Conservation (phyloP, 2,888 invertebrate genomes). For the Balanococcus diminutus region DNA sequence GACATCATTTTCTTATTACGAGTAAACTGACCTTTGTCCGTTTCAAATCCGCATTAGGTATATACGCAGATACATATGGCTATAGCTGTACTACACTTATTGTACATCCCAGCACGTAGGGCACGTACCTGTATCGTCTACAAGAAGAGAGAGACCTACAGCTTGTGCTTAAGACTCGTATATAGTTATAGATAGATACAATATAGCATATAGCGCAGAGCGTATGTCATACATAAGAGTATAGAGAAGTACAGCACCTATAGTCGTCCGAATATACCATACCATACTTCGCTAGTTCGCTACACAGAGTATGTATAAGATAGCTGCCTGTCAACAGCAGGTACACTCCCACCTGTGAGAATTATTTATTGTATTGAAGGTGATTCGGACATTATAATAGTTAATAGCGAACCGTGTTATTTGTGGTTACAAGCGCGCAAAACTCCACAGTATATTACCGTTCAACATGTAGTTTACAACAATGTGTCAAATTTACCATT, state of each 20-base stretch:
- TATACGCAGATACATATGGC: too few relatives aligned
- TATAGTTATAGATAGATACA: background rate
- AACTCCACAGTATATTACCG: conserved; percentile 44
- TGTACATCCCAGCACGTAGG: background rate
- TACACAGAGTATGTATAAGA: background rate
- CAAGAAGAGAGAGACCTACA: too few relatives aligned
- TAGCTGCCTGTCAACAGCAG: conserved; percentile 31
- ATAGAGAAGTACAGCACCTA: background rate
- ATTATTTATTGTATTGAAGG: conserved; percentile 49
- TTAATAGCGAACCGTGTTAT: conserved; percentile 39
- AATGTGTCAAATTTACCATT: conserved; percentile 45
- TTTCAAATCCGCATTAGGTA: background rate
- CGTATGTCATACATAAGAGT: too few relatives aligned
- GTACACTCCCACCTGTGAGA: conserved; percentile 47
- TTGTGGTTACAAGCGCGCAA: conserved; percentile 41
- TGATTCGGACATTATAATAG: conserved; percentile 47
- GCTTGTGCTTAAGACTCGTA: background rate
- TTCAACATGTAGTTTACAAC: conserved; percentile 39
- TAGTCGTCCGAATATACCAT: too few relatives aligned
- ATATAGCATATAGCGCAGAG: too few relatives aligned
- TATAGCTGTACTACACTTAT: too few relatives aligned
- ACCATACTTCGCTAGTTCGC: too few relatives aligned
- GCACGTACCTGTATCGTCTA: background rate
- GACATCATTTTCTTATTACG: conserved; percentile 1
- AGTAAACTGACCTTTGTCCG: background rate